Evolutionary conservation across 2,113 vertebrate species (phyloP).

Genomic region (Daphoenositta chrysoptera): DNA sequence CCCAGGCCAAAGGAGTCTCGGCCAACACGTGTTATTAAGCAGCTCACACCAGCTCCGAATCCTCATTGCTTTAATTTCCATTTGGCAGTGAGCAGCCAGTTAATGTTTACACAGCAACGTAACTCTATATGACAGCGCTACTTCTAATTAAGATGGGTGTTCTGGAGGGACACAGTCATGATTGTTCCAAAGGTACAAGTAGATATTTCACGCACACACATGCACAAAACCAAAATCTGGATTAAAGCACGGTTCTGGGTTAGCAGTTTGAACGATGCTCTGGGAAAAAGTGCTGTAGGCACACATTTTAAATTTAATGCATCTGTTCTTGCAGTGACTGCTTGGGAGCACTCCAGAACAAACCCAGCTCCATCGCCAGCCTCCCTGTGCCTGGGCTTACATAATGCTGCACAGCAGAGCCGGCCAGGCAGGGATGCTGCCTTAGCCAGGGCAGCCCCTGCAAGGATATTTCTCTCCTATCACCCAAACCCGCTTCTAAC

Average conservation of each 20-base stretch:
- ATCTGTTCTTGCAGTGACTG: not conserved
- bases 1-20: not conserved
- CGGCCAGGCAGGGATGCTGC: not conserved
- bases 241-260: not conserved
- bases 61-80: conserved; percentile 31
- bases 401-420: not conserved
- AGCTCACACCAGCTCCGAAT: not conserved
- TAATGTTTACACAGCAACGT: conserved; percentile 23
- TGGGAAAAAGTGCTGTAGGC: not conserved
- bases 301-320: not conserved
- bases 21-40: not conserved
- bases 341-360: not conserved
- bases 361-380: not conserved
- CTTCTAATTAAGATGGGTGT: not conserved
- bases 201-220: rapidly evolving
- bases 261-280: not conserved
- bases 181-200: not conserved
- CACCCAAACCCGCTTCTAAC: not conserved
- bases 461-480: not conserved
- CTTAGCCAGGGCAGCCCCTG: not conserved
- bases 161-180: not conserved
- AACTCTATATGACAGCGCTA: not conserved
- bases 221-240: not conserved
- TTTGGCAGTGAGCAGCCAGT: not conserved
- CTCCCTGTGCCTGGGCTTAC: not conserved